Base-by-base conservation (phyloP, 2,888 invertebrate genomes). In the Cheilosia impressa region DNA sequence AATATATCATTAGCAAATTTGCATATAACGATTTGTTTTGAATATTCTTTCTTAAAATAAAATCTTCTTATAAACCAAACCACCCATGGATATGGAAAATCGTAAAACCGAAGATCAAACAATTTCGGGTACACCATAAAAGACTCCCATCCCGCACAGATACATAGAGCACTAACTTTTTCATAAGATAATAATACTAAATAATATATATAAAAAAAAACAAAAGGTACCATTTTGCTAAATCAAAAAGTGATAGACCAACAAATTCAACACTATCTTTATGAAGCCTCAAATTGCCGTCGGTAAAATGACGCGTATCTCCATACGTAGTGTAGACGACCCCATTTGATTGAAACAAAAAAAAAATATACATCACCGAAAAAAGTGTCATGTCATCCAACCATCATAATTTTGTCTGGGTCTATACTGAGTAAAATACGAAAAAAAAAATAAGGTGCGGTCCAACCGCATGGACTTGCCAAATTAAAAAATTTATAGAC, bases 401-500 rank as follows among this genome's bases (percentile, higher is more conserved):
- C 73, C 72, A 47, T 80, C 60, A 72, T 72, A 73, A 55, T 69
- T 58, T 79, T 27, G 24, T 43, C 53, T 60, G 34, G 52, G 52
- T 17, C 45, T 53, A 62, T 60, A 43, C 34, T 24, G 47, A 34
- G n/a, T n/a, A n/a, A n/a, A n/a, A n/a, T n/a, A n/a, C n/a, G 63
- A 4, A 31, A 10, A 10, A 38, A 34, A 34, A 34, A 7, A 27
- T 38, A 66, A 73, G 79, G 72, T 73, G 79, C 66, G 73, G 72
- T 34, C 24, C 31, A 34, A 43, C n/a, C 24, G 13, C 31, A 72
- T 62, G 60, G 60, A 73, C 66, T 73, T 80, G 73, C 73, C 79
- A 80, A 66, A 80, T 53, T 43, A 9, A 6, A 15, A 38, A 73
- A 73, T 80, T 66, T 73, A 68, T 66, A 53, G 68, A 27, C 68